phyloP scores from a whole-genome alignment of 1,140 invertebrate species.

The Nymphalis io region DNA sequence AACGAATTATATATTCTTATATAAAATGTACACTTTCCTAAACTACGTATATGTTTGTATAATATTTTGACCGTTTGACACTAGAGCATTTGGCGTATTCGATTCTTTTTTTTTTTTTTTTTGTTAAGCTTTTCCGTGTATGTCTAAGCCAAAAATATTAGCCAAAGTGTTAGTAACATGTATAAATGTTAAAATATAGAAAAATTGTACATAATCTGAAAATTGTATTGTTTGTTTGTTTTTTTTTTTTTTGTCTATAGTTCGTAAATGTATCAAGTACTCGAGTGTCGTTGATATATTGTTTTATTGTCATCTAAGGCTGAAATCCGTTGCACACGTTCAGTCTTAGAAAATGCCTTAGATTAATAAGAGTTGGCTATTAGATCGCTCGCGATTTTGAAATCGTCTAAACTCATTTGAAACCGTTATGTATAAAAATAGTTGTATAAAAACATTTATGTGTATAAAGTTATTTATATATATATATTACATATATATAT shows the following conservation, averaged over 20 bases:
- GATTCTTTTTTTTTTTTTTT: conserved; percentile 40
- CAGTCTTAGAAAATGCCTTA: neutral
- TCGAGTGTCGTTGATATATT: conserved; percentile 52
- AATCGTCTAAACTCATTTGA: neutral
- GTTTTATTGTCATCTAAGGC: neutral
- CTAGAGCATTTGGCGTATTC: conserved; percentile 53
- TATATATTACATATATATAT: no score
- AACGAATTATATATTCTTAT: conserved; percentile 70
- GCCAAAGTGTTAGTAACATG: conserved; percentile 59
- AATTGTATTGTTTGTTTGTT: conserved; percentile 20
- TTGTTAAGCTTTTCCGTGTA: conserved; percentile 39
- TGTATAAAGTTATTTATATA: conserved; percentile 9
- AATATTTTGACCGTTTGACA: conserved; percentile 42
- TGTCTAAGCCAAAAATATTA: conserved; percentile 66
- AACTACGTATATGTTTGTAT: conserved; percentile 26
- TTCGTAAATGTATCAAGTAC: conserved; percentile 47
- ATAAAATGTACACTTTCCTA: conserved; percentile 68
- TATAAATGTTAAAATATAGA: conserved; percentile 35
- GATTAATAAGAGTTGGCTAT: neutral
- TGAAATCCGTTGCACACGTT: conserved; percentile 1
- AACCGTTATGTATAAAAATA: conserved; percentile 2
- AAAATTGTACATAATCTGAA: conserved; percentile 34
- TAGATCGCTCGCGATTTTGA: neutral
- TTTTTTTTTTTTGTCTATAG: conserved; percentile 20
- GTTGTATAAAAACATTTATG: conserved; percentile 6